Evolutionary conservation across 1,140 invertebrate genomes (phyloP).

Genomic region (Lanistes nyassanus): DNA sequence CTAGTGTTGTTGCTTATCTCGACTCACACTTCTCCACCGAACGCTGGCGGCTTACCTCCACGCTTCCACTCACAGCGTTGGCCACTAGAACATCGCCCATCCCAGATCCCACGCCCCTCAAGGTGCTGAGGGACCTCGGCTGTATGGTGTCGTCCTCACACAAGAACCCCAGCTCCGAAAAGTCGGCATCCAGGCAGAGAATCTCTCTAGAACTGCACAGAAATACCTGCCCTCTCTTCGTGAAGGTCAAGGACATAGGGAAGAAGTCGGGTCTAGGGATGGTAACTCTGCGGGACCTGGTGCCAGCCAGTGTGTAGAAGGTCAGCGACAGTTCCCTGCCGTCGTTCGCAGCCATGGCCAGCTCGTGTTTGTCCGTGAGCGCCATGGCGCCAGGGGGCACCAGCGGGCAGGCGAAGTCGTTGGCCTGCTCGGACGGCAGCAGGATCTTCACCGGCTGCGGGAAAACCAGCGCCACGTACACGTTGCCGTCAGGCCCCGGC

Average conservation of each 20-base stretch:
- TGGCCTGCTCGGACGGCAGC: conserved; percentile 85
- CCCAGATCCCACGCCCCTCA: conserved; percentile 20
- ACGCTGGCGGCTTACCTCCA: conserved; percentile 23
- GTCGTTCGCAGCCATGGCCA: conserved; percentile 17
- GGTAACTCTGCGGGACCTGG: conserved; percentile 1
- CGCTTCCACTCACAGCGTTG: not conserved
- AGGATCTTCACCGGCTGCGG: conserved; percentile 84
- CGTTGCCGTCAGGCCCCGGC: conserved; percentile 81
- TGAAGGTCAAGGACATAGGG: conserved; percentile 11
- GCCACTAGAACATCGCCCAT: conserved; percentile 15
- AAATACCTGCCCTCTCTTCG: conserved; percentile 8
- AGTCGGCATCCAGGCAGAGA: conserved; percentile 19
- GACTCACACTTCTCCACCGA: too few species aligned
- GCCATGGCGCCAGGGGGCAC: conserved; percentile 79
- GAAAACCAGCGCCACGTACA: conserved; percentile 86
- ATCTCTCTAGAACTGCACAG: conserved; percentile 6
- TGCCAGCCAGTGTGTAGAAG: conserved; percentile 7
- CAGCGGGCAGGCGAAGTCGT: conserved; percentile 83
- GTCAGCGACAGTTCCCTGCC: conserved; percentile 21
- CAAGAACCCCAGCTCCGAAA: conserved; percentile 5
- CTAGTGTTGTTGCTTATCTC: too few species aligned
- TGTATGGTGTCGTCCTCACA: not conserved
- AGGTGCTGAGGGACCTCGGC: conserved; percentile 5
- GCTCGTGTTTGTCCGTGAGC: conserved; percentile 72
- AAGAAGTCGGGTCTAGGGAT: conserved; percentile 13